Evolutionary conservation across 2,888 invertebrate genomes (phyloP), one percentile per base, ranked within the genome.

Genomic region (Noctuana brunneofusca): DNA sequence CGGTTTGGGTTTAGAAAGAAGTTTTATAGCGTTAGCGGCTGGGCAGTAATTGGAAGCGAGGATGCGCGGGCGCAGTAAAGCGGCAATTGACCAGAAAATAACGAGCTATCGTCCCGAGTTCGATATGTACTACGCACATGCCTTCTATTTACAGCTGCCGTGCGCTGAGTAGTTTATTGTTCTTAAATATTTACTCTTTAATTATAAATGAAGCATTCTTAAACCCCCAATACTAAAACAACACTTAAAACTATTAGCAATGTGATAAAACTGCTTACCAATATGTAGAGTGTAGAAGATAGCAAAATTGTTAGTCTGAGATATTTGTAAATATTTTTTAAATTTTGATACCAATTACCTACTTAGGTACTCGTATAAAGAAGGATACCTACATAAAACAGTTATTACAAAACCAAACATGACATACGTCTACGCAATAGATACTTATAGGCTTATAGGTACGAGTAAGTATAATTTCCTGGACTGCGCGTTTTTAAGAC

Each of bases 61-160:
- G 90, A 90, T 91, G 91, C 90, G 89, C 89, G 84, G 85, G 81
- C 90, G 89, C 89, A 79, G 83, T 89, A 90, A 88, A 89, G 84
- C 85, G 83, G 89, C 90, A 89, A 89, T 90, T 87, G 90, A 90
- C 90, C 91, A 91, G 90, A 91, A 90, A 90, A 90, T 91, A 90
- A 91, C 90, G 86, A 91, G 90, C 87, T 80, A 79, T 84, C 74
- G 79, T 74, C 79, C 75, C 74, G 68, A 72, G 71, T 70, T 75
- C 78, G 76, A 76, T 79, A 75, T 78, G 78, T 78, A 76, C 67
- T 71, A 74, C 69, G 74, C 84, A 84, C 79, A 82, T 83, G 80
- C 74, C 75, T 74, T 74, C 74, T 83, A 82, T 84, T 75, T 84
- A 82, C 86, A 87, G 85, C 88, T 88, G 89, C 88, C 72, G 85